Evolutionary conservation across 1,140 invertebrate species (phyloP), one percentile per base, ranked within the genome.

Genomic region (Bursaphelenchus mucronatus): DNA sequence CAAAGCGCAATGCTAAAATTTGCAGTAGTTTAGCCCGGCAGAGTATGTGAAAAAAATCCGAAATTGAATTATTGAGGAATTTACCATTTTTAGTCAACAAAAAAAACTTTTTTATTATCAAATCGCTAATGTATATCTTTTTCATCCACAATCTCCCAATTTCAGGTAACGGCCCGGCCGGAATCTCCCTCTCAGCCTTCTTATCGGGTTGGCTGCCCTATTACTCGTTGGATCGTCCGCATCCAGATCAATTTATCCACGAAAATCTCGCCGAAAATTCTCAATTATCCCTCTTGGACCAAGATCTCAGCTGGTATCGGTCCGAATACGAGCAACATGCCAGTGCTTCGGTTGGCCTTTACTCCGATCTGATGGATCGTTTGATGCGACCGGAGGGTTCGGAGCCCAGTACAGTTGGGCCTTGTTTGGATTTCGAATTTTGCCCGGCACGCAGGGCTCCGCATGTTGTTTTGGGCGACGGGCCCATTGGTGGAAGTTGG

Each of bases 101-200:
- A 30, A 30, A 3, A 30, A 30, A 30, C 30, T 30, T 30, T n/a
- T 5, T 30, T 30, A 30, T 30, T 30, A 5, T 30, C 5, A 30
- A 5, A 1, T 5, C 5, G 1, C 1, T 30, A 1, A 30, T 5
- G 30, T 30, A 30, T 5, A n/a, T n/a, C n/a, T n/a, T n/a, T n/a
- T n/a, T 30, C 30, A 3, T 30, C 30, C 1, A 30, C 30, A 17
- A 41, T 68, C 19, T 8, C 10, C 3, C 43, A n/a, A 57, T 72
- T 76, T 21, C 45, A 76, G 75, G 75, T 21, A 77, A 77, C 63
- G 75, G 75, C 19, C 75, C 75, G n/a, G 76, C 75, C 21, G 75
- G 75, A 19, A 53, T 77, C 30, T 67, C 73, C 10, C 55, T 77
- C n/a, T 78, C 76, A 11, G 63, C 76, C 30, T 77, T 77, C 55